These are phyloP conservation scores for Apotomis betuletana DNA, from an alignment of 2,888 invertebrate genomes.

Conservation along the genomic window DNA sequence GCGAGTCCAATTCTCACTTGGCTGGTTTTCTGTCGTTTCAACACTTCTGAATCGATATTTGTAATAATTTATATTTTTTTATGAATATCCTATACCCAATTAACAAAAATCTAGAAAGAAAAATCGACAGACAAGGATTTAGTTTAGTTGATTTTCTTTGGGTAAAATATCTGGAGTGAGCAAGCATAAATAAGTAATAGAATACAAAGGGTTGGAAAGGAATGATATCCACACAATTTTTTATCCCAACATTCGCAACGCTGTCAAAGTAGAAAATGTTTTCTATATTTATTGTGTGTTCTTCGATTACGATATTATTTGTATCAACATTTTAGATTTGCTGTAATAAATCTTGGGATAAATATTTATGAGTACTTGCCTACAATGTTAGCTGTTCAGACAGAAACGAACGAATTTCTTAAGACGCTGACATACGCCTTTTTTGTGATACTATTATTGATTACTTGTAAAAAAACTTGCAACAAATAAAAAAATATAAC, in stretches of 20 bases:
- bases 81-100: no score
- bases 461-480: no score
- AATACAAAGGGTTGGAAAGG: slow-evolving; percentile 4
- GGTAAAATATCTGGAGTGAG: slow-evolving; percentile 12
- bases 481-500: no score
- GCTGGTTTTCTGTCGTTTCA: no score
- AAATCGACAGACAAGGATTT: background rate
- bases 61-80: no score
- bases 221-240: slow-evolving; percentile 6
- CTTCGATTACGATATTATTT: background rate
- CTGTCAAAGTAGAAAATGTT: slow-evolving; percentile 7
- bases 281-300: slow-evolving; percentile 21
- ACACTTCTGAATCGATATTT: no score
- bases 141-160: background rate
- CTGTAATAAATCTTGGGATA: slow-evolving; percentile 14
- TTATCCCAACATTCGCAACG: background rate
- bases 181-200: slow-evolving; percentile 9
- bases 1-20: no score
- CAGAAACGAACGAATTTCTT: background rate
- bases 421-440: background rate
- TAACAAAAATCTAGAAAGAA: background rate
- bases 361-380: slow-evolving; percentile 4
- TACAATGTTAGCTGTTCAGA: background rate
- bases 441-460: no score
- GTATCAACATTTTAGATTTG: slow-evolving; percentile 15